Conservation (phyloP, 2,888 invertebrate genomes). For the Therioaphis trifolii region DNA sequence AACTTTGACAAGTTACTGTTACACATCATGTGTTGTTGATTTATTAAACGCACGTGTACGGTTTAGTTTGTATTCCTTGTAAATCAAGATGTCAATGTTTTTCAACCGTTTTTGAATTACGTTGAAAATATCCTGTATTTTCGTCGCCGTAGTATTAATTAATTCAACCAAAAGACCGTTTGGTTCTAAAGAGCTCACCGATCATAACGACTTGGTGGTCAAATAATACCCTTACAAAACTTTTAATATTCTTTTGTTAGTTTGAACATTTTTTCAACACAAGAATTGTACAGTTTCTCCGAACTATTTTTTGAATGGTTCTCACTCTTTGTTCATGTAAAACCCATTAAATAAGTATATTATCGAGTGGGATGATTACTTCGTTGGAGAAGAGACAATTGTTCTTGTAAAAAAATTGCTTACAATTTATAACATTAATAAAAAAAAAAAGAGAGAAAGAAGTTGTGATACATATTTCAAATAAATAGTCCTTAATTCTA, state of each 20-base stretch:
- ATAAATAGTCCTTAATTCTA: neutral
- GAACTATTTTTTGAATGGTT: no score
- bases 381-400: neutral
- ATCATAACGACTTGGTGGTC: neutral
- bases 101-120: neutral
- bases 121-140: neutral
- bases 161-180: neutral
- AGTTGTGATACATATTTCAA: neutral
- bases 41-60: conserved; percentile 26
- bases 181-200: neutral
- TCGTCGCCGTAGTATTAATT: conserved; percentile 3
- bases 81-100: neutral
- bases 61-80: conserved; percentile 15
- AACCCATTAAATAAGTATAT: conserved; percentile 18
- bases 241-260: conserved; percentile 7
- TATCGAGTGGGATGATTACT: neutral
- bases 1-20: conserved; percentile 28
- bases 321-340: neutral
- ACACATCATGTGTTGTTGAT: conserved; percentile 15
- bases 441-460: no score
- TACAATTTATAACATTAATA: no score
- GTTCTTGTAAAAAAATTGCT: neutral
- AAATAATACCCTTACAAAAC: neutral
- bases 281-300: neutral
- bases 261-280: neutral